Base-by-base conservation (phyloP, 2,797 vertebrate species). In the Pempheris klunzingeri region DNA sequence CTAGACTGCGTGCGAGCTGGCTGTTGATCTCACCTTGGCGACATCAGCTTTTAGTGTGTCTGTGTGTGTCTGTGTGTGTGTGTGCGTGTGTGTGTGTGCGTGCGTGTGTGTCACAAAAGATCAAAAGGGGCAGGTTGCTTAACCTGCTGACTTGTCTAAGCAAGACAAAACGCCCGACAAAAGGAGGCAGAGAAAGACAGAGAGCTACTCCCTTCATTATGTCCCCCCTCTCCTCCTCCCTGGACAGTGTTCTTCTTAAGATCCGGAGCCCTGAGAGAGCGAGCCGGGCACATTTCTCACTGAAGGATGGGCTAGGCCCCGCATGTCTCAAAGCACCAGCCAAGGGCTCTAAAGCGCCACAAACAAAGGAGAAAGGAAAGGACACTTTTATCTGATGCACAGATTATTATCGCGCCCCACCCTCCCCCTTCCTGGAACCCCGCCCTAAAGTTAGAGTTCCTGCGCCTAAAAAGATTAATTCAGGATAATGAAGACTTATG, bases 101-200 rank as follows among this genome's bases (percentile, higher is more conserved):
- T 70, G 60, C 79, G 76, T 76, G 71, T 49, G 55, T 62, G 61
- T 83, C 80, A 91, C 92, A 93, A 90, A 92, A 90, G 90, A 93
- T 94, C 90, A 92, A 94, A 94, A 81, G 88, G 78, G 62, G 67
- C 82, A 86, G 82, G 90, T 93, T 88, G 92, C 92, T 90, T 92
- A 96, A 97, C 95, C 96, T 97, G 97, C 96, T 97, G 96, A 97
- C 96, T 96, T 95, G 85, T 94, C 95, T 95, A 93, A 94, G 93
- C 84, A 85, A 94, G 92, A 95, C 94, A 95, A 95, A 96, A 91
- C 93, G 49, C 91, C 74, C 69, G 85, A 94, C 92, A 93, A 94
- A 92, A 91, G 86, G 70, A 87, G 79, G 84, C 69, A 89, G 84
- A 89, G 90, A 93, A 90, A 91, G 91, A 91, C 82, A 78, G 86